Evolutionary conservation across 2,797 vertebrate genomes (phyloP).

Genomic region (Triplophysa bombifrons): DNA sequence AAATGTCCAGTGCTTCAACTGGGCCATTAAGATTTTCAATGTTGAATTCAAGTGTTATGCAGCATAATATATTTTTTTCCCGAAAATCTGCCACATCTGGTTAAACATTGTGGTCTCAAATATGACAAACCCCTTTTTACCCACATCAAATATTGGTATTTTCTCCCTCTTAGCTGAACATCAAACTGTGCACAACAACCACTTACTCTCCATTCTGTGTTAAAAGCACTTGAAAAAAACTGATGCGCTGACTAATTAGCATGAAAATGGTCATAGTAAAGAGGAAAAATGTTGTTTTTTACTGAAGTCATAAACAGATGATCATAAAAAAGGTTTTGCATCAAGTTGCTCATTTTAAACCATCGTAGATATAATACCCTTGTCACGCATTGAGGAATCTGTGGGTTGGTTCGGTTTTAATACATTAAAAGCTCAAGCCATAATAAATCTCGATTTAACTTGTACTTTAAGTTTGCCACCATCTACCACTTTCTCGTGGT

Average conservation of each 20-base stretch:
- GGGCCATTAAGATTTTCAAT: no score
- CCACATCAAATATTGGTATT: background rate
- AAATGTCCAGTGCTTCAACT: slow-evolving; percentile 8
- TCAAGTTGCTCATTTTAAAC: slow-evolving; percentile 4
- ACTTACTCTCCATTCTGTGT: slow-evolving; percentile 11
- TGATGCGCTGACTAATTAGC: slow-evolving; percentile 13
- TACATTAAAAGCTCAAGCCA: background rate
- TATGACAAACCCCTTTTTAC: background rate
- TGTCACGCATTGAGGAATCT: background rate
- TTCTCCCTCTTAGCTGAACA: background rate
- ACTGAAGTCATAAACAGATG: background rate
- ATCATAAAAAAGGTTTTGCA: slow-evolving; percentile 1
- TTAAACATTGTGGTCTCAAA: background rate
- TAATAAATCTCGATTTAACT: background rate
- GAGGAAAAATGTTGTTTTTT: background rate
- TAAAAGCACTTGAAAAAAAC: slow-evolving; percentile 22
- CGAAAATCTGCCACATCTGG: background rate
- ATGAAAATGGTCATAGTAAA: slow-evolving; percentile 3
- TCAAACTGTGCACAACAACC: slow-evolving; percentile 14
- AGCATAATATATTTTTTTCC: background rate
- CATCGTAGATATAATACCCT: slow-evolving; percentile 2
- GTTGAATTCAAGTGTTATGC: background rate
- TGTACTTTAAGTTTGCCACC: background rate
- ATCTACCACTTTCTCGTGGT: background rate
- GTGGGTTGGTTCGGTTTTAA: background rate